Conservation (phyloP, 2,888 invertebrate genomes). For the Volucella bombylans region DNA sequence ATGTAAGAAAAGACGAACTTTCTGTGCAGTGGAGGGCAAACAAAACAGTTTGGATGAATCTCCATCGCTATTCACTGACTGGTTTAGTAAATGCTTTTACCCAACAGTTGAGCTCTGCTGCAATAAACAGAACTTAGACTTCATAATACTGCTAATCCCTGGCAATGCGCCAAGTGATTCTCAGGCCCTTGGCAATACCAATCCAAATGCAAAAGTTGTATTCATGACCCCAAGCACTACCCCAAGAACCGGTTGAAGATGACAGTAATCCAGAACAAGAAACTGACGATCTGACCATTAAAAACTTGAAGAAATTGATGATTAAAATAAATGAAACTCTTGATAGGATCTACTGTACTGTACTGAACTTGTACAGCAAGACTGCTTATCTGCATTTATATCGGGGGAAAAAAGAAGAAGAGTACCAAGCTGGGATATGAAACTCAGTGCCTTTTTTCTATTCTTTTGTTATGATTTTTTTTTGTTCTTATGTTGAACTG, state of each 20-base stretch:
- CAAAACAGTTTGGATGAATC: constrained; percentile 75
- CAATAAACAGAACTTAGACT: constrained; percentile 48
- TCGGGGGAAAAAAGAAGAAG: no score
- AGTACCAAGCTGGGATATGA: no score
- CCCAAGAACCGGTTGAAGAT: no score
- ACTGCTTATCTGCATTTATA: no score
- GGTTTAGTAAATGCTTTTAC: constrained; percentile 40
- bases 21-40: constrained; percentile 75
- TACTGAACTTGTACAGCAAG: no score
- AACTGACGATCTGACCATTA: neutral
- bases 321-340: constrained; percentile 8
- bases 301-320: neutral
- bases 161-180: constrained; percentile 43
- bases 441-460: no score
- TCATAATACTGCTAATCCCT: constrained; percentile 56
- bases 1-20: constrained; percentile 74
- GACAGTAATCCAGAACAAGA: neutral
- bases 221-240: no score
- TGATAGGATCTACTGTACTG: neutral
- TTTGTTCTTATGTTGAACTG: no score
- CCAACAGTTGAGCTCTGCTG: constrained; percentile 68
- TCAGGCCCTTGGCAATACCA: constrained; percentile 7
- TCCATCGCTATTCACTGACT: constrained; percentile 75
- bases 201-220: constrained; percentile 26
- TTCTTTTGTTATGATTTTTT: no score